Base-by-base conservation (phyloP, 2,113 vertebrate genomes). In the Gobiocypris rarus region DNA sequence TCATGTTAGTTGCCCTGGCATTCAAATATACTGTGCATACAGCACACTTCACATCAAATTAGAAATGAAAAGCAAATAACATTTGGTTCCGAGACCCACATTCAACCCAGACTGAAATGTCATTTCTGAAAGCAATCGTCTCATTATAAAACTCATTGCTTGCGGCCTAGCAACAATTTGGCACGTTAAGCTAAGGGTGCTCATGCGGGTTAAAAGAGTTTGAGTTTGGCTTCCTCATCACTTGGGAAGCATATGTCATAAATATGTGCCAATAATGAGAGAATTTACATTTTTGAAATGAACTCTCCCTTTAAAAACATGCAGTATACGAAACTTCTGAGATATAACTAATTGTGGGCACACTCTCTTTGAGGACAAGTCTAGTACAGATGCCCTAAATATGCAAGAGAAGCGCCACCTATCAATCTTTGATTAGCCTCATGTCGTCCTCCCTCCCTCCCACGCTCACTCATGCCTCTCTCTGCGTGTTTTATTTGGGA, bases 341-440 rank as follows among this genome's bases (percentile, higher is more conserved):
- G 24, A 31, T 50, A 26, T 50, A 50, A 67, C 15, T 10, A 9
- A 48, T 48, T 26, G 9, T 50, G 28, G 24, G 8, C 15, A 22
- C 48, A 19, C 15, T 58, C 6, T 0, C 63, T 84, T 70, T 70
- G 26, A 43, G 50, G 31, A 56, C 22, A 54, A 24, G 24, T 50
- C 31, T 31, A 41, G 7, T 28, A 43, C 17, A 26, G n/a, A 65
- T 15, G 34, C 19, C 84, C 79, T 26, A 82, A 81, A 86, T 70
- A 86, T 59, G 38, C 50, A 77, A 75, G 59, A 26, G 45, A 17
- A 58, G 45, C 52, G 7, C 80, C 50, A 65, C 75, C 54, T 79
- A 83, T 73, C 76, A 58, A 54, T 80, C 81, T 73, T 83, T 54
- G 85, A 86, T 86, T 77, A 74, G 54, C 81, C 76, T 31, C 63